Base-by-base conservation (phyloP, 1,140 invertebrate species). In the Apolygus lucorum region DNA sequence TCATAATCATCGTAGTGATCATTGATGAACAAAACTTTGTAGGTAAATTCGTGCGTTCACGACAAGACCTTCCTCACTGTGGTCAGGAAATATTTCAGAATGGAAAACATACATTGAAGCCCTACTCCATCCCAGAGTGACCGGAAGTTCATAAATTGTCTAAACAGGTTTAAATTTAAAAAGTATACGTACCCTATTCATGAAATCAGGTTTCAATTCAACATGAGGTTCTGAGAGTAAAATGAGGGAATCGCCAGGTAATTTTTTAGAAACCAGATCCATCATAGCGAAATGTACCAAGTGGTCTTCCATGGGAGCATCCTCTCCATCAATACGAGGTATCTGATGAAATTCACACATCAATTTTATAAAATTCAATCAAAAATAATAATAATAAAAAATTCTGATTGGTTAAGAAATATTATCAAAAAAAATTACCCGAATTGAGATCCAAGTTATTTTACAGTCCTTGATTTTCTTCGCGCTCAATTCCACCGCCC, bases 181-280 rank as follows among this genome's bases (percentile, higher is more conserved):
- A 29, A 68, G 63, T 67, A 63, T 67, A 63, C 82, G 81, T 75
- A 90, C 89, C 74, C 89, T 83, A 74, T 94, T 96, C 21, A 95
- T 82, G 78, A 91, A 95, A 76, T 95, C 92, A 49, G 84, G 75
- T 68, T 85, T 85, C 64, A 94, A 81, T 74, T 88, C 85, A 78
- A 88, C 84, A 72, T 84, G 82, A 21, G 84, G 82, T 71, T 86
- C 83, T 21, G 83, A 81, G 71, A 90, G 76, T 54, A 92, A 78
- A 64, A 91, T 78, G 2, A 93, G 78, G 74, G 86, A 85, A 67
- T 92, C 88, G 0, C 84, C 74, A 0, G 84, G 82, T 71, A 93
- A 84, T 77, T 91, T 92, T 69, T 84, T 84, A 26, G 87, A 74
- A 0, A 87, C 82, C 68, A 89, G 79, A 80, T 95, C 91, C 0